Evolutionary conservation across 2,797 vertebrate species (phyloP).

Genomic region (Centroberyx gerrardi): DNA sequence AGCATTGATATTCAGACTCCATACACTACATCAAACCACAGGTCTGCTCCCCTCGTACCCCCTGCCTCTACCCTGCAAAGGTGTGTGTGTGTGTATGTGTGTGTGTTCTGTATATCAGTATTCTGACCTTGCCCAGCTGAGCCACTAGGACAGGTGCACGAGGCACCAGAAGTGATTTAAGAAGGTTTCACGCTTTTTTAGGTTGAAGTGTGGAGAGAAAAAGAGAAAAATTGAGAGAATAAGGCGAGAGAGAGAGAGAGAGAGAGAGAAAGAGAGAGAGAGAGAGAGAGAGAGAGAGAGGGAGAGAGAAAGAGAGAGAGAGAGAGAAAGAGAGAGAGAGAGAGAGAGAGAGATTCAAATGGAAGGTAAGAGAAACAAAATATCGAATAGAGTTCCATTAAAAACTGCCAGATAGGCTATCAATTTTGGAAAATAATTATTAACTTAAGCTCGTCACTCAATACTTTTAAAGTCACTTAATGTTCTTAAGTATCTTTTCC

Average conservation of each 20-base stretch:
- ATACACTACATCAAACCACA: slow-evolving; percentile 4
- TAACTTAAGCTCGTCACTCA: no score
- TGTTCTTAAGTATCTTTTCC: not conserved
- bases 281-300: not conserved
- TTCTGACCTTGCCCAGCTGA: slow-evolving; percentile 49
- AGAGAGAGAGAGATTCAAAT: not conserved
- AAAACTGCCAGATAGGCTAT: no score
- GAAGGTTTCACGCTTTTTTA: slow-evolving; percentile 23
- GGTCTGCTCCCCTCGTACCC: slow-evolving; percentile 10
- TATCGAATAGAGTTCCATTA: not conserved
- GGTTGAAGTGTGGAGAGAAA: slow-evolving; percentile 6
- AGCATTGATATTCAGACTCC: slow-evolving; percentile 25
- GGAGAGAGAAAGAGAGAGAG: not conserved
- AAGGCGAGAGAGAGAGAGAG: not conserved
- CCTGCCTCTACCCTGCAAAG: slow-evolving; percentile 10
- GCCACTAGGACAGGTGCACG: slow-evolving; percentile 26
- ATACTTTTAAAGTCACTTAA: no score
- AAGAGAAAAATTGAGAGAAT: slow-evolving; percentile 19
- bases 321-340: not conserved
- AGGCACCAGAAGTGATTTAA: slow-evolving; percentile 31
- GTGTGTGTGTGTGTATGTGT: not conserved
- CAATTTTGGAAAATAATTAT: no score
- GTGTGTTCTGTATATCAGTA: slow-evolving; percentile 18
- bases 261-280: not conserved
- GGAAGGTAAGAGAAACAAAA: slow-evolving; percentile 1